Base-by-base conservation (phyloP, 2,888 invertebrate species). In the Cartodere bifasciata region DNA sequence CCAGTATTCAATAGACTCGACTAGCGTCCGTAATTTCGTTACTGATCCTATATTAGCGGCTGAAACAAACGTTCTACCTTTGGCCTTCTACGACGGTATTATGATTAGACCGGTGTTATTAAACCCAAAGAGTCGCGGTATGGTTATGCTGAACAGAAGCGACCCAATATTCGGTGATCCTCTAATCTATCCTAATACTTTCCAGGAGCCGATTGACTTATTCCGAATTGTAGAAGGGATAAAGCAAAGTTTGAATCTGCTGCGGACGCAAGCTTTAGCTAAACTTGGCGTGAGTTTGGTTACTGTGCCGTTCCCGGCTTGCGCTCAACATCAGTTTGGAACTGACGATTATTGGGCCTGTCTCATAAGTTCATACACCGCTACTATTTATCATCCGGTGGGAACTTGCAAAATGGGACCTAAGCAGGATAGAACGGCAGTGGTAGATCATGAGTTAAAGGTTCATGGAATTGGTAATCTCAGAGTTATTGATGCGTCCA, bases 381-480 rank as follows among this genome's bases (percentile, higher is more conserved):
- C 69, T 1, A 81, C 80, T 1, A 74, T 81, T 34, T 79, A 62
- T 46, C 78, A 80, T 58, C 76, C 74, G 1, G 70, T 68, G 11
- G 74, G 77, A 1, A 77, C 77, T 0, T 75, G 75, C 49, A 77
- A 75, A 51, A 79, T 78, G 77, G 77, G 76, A 3, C 75, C 76
- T 0, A 57, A 58, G 23, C 60, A 62, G 52, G 77, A 78, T 45
- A 54, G 53, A 3, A 57, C 60, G 2, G 73, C 78, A 0, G 79
- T 81, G 0, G 79, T 81, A 0, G 73, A 78, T 50, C 65, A 70
- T 2, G 62, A 66, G 42, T 55, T 80, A 23, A 62, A 59, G 41
- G 75, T 78, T 0, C 65, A 75, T 45, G 77, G 77, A 1, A 63
- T 80, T 4, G 55, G 62, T 17, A 64, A 65, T 12, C 52, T 80